These are phyloP conservation scores for Chaitophorus viminalis DNA, from an alignment of 2,888 invertebrate species.

Conservation along the genomic window DNA sequence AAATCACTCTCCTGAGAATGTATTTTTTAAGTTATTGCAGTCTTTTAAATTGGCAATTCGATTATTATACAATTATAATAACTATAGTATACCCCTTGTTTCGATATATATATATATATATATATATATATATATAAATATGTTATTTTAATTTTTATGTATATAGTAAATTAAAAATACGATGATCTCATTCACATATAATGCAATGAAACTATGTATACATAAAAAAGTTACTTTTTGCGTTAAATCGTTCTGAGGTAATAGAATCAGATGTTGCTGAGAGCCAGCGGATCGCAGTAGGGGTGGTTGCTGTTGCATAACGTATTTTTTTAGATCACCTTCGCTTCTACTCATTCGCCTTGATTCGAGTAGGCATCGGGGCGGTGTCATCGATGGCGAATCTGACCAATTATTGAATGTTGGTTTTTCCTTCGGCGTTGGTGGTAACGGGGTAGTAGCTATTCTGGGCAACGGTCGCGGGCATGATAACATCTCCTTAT, in stretches of 20 bases:
- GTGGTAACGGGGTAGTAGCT: slow-evolving; percentile 64
- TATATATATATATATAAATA: too few relatives aligned
- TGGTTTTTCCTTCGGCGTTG: slow-evolving; percentile 61
- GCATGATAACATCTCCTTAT: slow-evolving; percentile 67
- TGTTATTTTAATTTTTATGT: too few relatives aligned
- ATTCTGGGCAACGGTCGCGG: slow-evolving; percentile 63
- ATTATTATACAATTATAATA: too few relatives aligned
- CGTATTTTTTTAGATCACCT: slow-evolving; percentile 68
- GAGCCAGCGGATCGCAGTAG: slow-evolving; percentile 32
- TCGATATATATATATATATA: too few relatives aligned
- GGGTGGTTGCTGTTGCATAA: slow-evolving; percentile 56
- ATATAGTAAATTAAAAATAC: too few relatives aligned
- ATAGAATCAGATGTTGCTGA: slow-evolving; percentile 60
- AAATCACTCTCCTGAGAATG: too few relatives aligned
- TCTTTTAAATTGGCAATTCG: too few relatives aligned
- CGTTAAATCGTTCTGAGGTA: slow-evolving; percentile 55
- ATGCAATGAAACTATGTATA: too few relatives aligned
- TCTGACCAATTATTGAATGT: slow-evolving; percentile 21
- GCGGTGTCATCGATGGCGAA: slow-evolving; percentile 61
- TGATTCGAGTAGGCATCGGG: slow-evolving; percentile 64
- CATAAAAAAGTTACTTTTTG: slow-evolving; percentile 33
- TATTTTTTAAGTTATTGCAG: too few relatives aligned
- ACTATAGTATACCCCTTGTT: too few relatives aligned
- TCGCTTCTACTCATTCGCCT: slow-evolving; percentile 70
- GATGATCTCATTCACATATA: too few relatives aligned